A percentile compares a stretch with the other conserved stretches of the same genome.
Conservation (phyloP, 2,797 vertebrate species). For the Eutrigla gurnardus region DNA sequence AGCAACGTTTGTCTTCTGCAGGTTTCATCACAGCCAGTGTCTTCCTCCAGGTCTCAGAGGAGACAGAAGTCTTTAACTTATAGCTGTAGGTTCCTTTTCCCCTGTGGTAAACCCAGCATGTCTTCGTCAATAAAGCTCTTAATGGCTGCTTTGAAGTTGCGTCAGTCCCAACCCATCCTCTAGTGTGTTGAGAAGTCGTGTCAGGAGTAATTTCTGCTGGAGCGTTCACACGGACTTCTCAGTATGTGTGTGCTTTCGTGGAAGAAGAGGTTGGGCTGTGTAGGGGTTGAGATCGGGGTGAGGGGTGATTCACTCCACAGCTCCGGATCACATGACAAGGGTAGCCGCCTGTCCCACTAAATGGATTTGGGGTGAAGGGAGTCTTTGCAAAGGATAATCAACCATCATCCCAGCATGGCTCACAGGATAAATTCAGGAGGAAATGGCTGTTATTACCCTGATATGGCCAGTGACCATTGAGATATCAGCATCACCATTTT, state of each 20-base stretch:
- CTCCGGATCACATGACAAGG: conserved; percentile 53
- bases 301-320: conserved; percentile 49
- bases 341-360: conserved; percentile 23
- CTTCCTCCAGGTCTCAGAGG: conserved; percentile 19
- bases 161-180: conserved; percentile 49
- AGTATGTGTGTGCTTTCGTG: conserved; percentile 3
- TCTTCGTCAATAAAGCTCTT: conserved; percentile 42
- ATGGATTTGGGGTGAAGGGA: conserved; percentile 19
- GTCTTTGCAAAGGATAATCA: conserved; percentile 40
- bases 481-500: conserved; percentile 32
- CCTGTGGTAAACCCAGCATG: conserved; percentile 31
- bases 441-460: conserved; percentile 59
- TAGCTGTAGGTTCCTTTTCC: conserved; percentile 11
- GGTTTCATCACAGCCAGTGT: conserved; percentile 19
- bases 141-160: conserved; percentile 58
- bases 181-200: conserved; percentile 48
- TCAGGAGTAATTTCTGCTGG: conserved; percentile 43
- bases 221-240: conserved; percentile 31
- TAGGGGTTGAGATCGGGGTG: neutral
- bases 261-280: conserved; percentile 2
- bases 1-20: conserved; percentile 20
- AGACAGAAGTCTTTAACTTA: conserved; percentile 36
- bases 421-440: conserved; percentile 56
- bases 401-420: conserved; percentile 30
- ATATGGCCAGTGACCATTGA: conserved; percentile 32